Base-by-base conservation (phyloP, 2,888 invertebrate species). In the Hypolimnas misippus region DNA sequence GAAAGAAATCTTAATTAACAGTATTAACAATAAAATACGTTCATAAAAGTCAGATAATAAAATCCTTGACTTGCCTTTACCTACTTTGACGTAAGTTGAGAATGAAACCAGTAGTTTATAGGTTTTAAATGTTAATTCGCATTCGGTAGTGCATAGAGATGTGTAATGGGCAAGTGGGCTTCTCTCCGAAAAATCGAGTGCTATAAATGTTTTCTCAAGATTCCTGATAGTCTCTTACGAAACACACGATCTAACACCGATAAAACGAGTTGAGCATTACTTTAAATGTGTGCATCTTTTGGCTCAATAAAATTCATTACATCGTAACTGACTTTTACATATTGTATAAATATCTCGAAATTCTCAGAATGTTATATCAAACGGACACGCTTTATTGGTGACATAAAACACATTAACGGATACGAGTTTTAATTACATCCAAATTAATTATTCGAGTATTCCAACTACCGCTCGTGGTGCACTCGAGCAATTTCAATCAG, bases 41-140 rank as follows among this genome's bases (percentile, higher is more conserved):
- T 66, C 58, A 66, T 65, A 70, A 70, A 67, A 63, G 66, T 62
- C 64, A 64, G 63, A 64, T 58, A 62, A 67, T 65, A 67, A 65
- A 67, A 63, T 65, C 63, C 67, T 62, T 54, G 57, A 62, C 44
- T 61, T 50, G 63, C 57, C 46, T 63, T 55, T 65, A n/a, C n/a
- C n/a, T n/a, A 63, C 63, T 63, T 68, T 58, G 50, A 63, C 64
- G 57, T 61, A 56, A 63, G 59, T 52, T 51, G 56, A 57, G 52
- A 59, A 69, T 65, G 52, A 67, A 67, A 67, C 58, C 63, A 64
- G 67, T 56, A 66, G 62, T 69, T 66, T 66, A 67, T 65, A 60
- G 54, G 46, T 57, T 69, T 66, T 56, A 66, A 62, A 69, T 69
- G 67, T 57, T 67, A 67, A 69, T 67, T 59, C 59, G 52, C 56